Evolutionary conservation across 2,888 invertebrate species (phyloP).

Genomic region (Crematogaster levior): DNA sequence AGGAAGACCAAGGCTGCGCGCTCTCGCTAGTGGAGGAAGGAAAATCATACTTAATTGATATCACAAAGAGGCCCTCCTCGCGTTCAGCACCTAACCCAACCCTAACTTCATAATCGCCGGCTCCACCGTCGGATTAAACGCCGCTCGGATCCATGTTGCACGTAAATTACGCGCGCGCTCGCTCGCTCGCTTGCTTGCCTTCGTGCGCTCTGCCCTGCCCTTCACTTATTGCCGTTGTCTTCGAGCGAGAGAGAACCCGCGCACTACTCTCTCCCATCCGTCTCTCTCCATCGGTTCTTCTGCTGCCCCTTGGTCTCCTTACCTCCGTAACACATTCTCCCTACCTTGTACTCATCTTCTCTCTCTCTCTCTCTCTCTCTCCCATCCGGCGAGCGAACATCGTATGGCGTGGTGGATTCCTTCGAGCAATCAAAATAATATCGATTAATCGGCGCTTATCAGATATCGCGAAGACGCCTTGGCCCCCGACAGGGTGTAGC

Average conservation of each 20-base stretch:
- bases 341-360: conserved; percentile 21
- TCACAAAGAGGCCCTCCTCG: conserved; percentile 80
- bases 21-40: conserved; percentile 64
- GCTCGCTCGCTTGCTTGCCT: conserved; percentile 58
- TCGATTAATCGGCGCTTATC: conserved; percentile 63
- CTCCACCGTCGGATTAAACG: conserved; percentile 80
- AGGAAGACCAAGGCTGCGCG: conserved; percentile 44
- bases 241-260: conserved; percentile 54
- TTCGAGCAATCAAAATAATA: conserved; percentile 62
- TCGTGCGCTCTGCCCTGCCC: conserved; percentile 72
- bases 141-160: conserved; percentile 79
- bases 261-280: conserved; percentile 41
- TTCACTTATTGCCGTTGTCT: conserved; percentile 77
- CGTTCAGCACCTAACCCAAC: conserved; percentile 78
- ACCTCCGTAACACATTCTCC: conserved; percentile 41
- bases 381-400: conserved; percentile 58
- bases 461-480: conserved; percentile 33
- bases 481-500: conserved; percentile 8
- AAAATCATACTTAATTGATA: conserved; percentile 84
- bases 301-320: conserved; percentile 45
- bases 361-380: conserved; percentile 37
- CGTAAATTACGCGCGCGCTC: conserved; percentile 78
- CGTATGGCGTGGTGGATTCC: conserved; percentile 58
- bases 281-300: conserved; percentile 51
- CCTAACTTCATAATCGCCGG: conserved; percentile 82